These are phyloP conservation scores for Procavia capensis DNA, from an alignment of 2,113 vertebrate species.

Conservation along the genomic window DNA sequence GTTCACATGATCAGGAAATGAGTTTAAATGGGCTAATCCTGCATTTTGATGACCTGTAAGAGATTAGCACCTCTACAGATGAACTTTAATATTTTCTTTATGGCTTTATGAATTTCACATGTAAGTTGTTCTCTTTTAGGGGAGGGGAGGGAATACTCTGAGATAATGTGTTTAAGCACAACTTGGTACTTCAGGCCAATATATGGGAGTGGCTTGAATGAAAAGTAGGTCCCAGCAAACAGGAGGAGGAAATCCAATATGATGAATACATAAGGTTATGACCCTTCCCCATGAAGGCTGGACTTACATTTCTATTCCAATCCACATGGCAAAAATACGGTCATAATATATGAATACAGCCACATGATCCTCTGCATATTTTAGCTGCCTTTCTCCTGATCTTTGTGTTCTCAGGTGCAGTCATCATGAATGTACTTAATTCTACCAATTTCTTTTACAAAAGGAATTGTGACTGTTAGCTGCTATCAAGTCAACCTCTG, in stretches of 20 bases:
- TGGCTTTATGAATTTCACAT: conserved; percentile 36
- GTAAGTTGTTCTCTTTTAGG: neutral
- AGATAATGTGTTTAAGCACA: neutral
- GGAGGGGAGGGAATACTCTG: neutral
- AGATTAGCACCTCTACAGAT: neutral
- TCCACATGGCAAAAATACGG: neutral
- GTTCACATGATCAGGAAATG: conserved; percentile 25
- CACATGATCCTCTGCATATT: neutral
- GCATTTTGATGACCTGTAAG: neutral
- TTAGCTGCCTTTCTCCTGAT: conserved; percentile 27
- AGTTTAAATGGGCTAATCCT: conserved; percentile 22
- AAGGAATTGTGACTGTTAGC: neutral
- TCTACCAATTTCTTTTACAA: neutral
- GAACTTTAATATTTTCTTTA: conserved; percentile 50
- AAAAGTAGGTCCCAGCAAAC: neutral
- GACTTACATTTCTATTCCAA: conserved; percentile 21
- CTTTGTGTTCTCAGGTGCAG: neutral
- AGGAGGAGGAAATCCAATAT: neutral
- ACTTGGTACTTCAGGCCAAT: neutral
- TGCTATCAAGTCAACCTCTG: neutral
- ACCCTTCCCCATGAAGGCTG: neutral
- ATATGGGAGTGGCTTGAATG: neutral
- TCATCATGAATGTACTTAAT: neutral
- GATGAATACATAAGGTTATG: neutral
- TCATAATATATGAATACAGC: neutral